Base-by-base conservation (phyloP, 2,888 invertebrate species). In the Perizoma affinitatum region DNA sequence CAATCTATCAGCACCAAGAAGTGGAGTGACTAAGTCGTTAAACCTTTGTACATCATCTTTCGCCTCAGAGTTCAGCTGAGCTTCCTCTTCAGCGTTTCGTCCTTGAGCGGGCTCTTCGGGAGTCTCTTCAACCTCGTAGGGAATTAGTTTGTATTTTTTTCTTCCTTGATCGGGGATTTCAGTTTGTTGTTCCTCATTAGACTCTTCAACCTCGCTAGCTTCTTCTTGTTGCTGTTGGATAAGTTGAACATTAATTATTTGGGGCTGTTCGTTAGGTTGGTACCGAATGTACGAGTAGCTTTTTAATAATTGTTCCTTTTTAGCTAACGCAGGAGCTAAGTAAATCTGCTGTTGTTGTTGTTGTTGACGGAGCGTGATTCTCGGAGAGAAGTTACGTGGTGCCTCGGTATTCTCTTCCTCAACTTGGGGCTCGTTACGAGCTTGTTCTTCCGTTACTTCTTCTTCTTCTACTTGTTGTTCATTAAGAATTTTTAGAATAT, bases 1-100 rank as follows among this genome's bases (percentile, higher is more conserved):
- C n/a, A 77, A 65, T 44, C 67, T 68, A 41, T 72, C 65, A 22
- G 71, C 72, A 52, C 70, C 68, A 36, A 71, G 51, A 3, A 74
- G 59, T 5, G 78, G 73, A 36, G 71, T 64, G 42, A 74, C 63
- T 2, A 77, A 56, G 7, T 63, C 54, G 1, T 62, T 67, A 6
- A 66, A 33, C 53, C 50, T 67, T 11, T 69, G 68, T 63, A 67
- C 63, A 0, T 58, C 44, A 4, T 59, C 55, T 56, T 69, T 64
- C 33, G 56, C 46, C 11, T 66, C 62, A 42, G 54, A 10, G 0
- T 22, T 63, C 49, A 44, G 58, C 41, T 63, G 60, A 38, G 45
- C 34, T 38, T 33, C 58, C n/a, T 50, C 36, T 54, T 63, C 51
- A 9, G 46, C 56, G 5, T 56, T 66, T 58, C 66, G 54, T 63